Evolutionary conservation across 2,888 invertebrate species (phyloP), one percentile per base, ranked within the genome.

Genomic region (Resseliella maxima): DNA sequence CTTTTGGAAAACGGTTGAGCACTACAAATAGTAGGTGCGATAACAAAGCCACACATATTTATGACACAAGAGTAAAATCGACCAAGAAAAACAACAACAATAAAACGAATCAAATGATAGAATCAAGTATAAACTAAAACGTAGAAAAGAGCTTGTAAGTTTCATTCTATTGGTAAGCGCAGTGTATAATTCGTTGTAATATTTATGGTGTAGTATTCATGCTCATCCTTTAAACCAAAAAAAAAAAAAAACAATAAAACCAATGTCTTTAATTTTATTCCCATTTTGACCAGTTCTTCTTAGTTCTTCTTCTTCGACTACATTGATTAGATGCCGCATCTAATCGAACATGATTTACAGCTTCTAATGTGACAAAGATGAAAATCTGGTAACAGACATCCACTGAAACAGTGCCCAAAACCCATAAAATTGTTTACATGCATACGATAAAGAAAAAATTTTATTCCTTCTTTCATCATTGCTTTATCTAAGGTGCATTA

Each of bases 11-110:
- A 59, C 59, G 59, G 27, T 59, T 59, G 59, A 59, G 24, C 59
- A 59, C 59, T 59, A 59, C 59, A 83, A 38, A 83, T 38, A 83
- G 38, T 72, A 72, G 72, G 72, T 72, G 72, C 83, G 38, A 83
- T 83, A 83, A 83, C 83, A 83, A 83, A n/a, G 38, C 83, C 38
- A 83, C 38, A 83, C 38, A 83, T 12, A 83, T 64, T 31, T 38
- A 24, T 83, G 38, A n/a, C 83, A 83, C 36, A 81, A n/a, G 2
- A 12, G 50, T 50, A 50, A 50, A 50, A 50, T 18, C n/a, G 12
- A 59, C n/a, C 59, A 59, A 24, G 2, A 50, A 50, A 10, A 50
- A 50, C 46, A 50, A 18, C 46, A 18, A 50, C 46, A 50, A 50
- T 18, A 41, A 50, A 50, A 50, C 18, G 18, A 18, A 50, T 50